Evolutionary conservation across 2,888 invertebrate genomes (phyloP).

Genomic region (Eutolmus rufibarbis): DNA sequence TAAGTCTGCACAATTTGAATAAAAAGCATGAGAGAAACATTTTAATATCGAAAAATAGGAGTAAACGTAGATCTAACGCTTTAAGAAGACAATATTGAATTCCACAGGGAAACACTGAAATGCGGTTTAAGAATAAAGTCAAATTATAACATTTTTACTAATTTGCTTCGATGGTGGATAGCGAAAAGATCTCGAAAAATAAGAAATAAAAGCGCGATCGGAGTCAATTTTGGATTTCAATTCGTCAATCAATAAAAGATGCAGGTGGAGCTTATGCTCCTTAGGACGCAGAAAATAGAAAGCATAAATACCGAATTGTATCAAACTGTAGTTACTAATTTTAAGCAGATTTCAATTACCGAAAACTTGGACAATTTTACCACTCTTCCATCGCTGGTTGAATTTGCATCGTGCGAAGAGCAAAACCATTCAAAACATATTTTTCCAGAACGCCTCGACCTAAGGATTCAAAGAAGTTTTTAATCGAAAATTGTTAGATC

Average conservation of each 20-base stretch:
- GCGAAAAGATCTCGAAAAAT: not conserved
- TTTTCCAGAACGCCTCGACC: slow-evolving; percentile 27
- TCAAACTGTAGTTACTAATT: not conserved
- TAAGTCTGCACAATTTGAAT: slow-evolving; percentile 18
- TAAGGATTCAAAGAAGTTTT: slow-evolving; percentile 17
- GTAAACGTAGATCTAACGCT: slow-evolving; percentile 29
- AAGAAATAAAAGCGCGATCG: not conserved
- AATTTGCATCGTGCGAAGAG: not conserved
- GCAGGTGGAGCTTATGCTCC: not conserved
- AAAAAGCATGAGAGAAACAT: not conserved
- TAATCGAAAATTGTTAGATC: slow-evolving; percentile 36
- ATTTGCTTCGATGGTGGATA: not conserved
- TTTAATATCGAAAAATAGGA: slow-evolving; percentile 2
- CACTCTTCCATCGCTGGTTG: slow-evolving; percentile 23
- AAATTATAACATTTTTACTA: slow-evolving; percentile 3
- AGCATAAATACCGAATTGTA: not conserved
- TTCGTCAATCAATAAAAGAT: slow-evolving; percentile 1
- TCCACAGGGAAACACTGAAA: slow-evolving; percentile 31
- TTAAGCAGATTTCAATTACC: not conserved
- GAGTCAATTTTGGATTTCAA: slow-evolving; percentile 22
- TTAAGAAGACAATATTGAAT: slow-evolving; percentile 38
- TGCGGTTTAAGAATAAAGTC: not conserved
- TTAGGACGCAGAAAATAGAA: not conserved
- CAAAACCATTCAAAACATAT: not conserved
- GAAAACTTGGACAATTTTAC: not conserved